A percentile compares a stretch with the other conserved stretches of the same genome.
Evolutionary conservation across 1,140 invertebrate species (phyloP).

Genomic region (Apis mellifera): DNA sequence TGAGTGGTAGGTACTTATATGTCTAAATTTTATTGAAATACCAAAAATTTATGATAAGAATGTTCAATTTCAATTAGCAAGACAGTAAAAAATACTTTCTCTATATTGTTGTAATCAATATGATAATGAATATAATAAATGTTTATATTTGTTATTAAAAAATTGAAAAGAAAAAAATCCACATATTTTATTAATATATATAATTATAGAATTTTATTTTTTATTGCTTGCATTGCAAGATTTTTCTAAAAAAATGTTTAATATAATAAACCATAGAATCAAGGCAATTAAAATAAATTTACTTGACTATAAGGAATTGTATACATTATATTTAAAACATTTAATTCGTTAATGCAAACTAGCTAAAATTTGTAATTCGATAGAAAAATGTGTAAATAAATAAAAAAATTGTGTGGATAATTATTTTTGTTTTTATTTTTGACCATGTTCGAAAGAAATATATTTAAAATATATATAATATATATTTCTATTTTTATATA

Average conservation of each 20-base stretch:
- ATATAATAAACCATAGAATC: neutral
- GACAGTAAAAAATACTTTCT: neutral
- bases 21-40: neutral
- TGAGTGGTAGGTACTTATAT: neutral
- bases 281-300: neutral
- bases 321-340: neutral
- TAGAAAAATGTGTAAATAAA: slow-evolving; percentile 1
- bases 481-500: no score
- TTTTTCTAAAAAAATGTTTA: neutral
- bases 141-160: slow-evolving; percentile 29
- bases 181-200: neutral
- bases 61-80: neutral
- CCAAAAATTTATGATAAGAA: neutral
- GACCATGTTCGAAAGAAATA: neutral
- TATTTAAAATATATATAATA: no score
- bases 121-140: slow-evolving; percentile 2
- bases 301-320: slow-evolving; percentile 2
- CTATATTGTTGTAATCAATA: neutral
- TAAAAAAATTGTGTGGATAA: neutral
- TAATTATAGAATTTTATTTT: slow-evolving; percentile 7
- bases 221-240: neutral
- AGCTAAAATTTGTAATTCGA: slow-evolving; percentile 5
- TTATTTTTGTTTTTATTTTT: neutral
- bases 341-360: neutral
- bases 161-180: neutral